Evolutionary conservation across 2,113 vertebrate genomes (phyloP), one percentile per base, ranked within the genome.

Genomic region (Mormoops blainvillei): DNA sequence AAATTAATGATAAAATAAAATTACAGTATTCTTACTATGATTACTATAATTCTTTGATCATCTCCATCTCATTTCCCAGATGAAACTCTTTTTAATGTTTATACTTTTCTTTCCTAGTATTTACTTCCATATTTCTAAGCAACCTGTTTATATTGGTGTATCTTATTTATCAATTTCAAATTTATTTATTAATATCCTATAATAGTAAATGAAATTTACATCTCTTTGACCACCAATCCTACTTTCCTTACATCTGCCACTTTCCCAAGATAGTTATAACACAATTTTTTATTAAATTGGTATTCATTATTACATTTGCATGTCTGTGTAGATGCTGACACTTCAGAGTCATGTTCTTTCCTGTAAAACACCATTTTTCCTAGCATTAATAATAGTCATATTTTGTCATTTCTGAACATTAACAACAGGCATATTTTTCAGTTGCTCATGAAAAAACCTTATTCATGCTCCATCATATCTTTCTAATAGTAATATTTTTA

Each of bases 371-470:
- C 43, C 15, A 4, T 54, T 87, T 54, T 90, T 26, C 71, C 65
- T 41, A 68, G 22, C 28, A 41, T 76, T 61, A 58, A 91, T 74
- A 61, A 82, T 50, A 61, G 18, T 41, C n/a, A 38, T 9, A 52
- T 81, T 86, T 90, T 87, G 19, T 95, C 41, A 87, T 86, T 82
- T 93, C 58, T 81, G 50, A 73, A 24, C 28, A 67, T 92, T 80
- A 86, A 54, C 52, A 82, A 50, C 45, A 87, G 45, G 87, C 61
- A 56, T 10, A 70, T 84, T 87, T 92, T 50, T 87, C 48, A 61
- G 33, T 90, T 63, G 94, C 61, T 92, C 52, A 65, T 50, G 12
- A 56, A 28, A 67, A 48, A 45, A 43, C 28, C 70, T 74, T 68
- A 63, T 45, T 70, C 11, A 6, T 52, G 50, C n/a, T 91, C n/a